These are phyloP conservation scores for Caenorhabditis remanei DNA, from an alignment of 1,140 invertebrate species.

Conservation along the genomic window DNA sequence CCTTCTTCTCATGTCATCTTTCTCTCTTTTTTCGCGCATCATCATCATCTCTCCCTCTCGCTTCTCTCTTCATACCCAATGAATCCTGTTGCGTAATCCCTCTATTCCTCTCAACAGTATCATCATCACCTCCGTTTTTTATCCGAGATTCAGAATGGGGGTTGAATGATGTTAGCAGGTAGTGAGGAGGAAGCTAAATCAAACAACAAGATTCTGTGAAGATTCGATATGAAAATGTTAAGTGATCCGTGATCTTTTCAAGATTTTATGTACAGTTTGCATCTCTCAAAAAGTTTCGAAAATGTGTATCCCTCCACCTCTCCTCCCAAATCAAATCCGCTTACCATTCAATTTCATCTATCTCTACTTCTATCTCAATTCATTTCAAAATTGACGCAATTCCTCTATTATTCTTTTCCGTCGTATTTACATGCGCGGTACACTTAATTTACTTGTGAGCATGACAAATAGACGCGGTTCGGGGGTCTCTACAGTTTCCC, in stretches of 20 bases:
- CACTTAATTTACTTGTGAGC: conserved; percentile 20
- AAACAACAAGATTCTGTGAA: neutral
- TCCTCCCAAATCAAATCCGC: neutral
- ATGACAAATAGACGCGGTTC: conserved; percentile 6
- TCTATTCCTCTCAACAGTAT: neutral
- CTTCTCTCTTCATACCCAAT: neutral
- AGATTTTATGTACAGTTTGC: neutral
- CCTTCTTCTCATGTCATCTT: neutral
- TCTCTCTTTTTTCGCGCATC: neutral
- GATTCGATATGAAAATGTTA: neutral
- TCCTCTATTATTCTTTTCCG: neutral
- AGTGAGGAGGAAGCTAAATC: neutral
- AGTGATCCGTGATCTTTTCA: conserved; percentile 44
- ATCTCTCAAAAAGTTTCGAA: neutral
- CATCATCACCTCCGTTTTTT: neutral
- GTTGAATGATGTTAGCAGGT: conserved; percentile 8
- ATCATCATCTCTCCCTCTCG: neutral
- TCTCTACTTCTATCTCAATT: neutral
- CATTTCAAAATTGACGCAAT: neutral
- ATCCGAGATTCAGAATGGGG: neutral
- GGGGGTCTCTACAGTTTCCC: conserved; percentile 20
- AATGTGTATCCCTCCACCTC: neutral
- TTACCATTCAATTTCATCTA: neutral
- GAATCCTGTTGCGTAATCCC: conserved; percentile 51
- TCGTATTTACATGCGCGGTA: neutral